Conservation (phyloP, 2,888 invertebrate species). For the Eristalinus aeneus region DNA sequence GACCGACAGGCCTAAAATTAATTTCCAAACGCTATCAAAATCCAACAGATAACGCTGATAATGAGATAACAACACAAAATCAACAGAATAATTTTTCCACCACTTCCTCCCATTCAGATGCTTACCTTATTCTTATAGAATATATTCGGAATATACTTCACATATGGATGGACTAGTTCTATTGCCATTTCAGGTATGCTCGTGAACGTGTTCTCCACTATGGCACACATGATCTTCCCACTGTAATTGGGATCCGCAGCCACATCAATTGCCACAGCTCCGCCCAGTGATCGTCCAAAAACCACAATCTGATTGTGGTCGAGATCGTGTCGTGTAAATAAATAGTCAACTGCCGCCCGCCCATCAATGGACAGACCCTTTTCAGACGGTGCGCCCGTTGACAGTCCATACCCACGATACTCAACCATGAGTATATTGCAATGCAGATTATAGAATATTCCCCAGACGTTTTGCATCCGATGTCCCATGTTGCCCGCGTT, state of each 20-base stretch:
- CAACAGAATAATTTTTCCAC: too few species aligned
- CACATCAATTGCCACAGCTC: slow-evolving; percentile 94
- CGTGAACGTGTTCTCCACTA: slow-evolving; percentile 97
- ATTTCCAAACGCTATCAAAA: background rate
- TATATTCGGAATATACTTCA: slow-evolving; percentile 90
- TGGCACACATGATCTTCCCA: slow-evolving; percentile 90
- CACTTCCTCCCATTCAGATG: background rate
- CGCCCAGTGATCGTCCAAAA: slow-evolving; percentile 93
- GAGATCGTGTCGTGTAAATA: slow-evolving; percentile 90
- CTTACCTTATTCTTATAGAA: slow-evolving; percentile 95
- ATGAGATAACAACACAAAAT: background rate
- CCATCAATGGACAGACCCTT: slow-evolving; percentile 93
- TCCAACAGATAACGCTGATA: background rate
- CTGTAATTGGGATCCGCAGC: slow-evolving; percentile 89
- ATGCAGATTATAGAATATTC: slow-evolving; percentile 89
- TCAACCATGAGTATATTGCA: slow-evolving; percentile 96
- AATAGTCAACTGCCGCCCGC: slow-evolving; percentile 91
- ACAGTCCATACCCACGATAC: slow-evolving; percentile 96
- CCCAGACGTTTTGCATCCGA: slow-evolving; percentile 92
- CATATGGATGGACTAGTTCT: slow-evolving; percentile 83
- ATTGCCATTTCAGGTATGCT: slow-evolving; percentile 96
- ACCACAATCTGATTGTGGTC: slow-evolving; percentile 92
- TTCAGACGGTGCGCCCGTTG: slow-evolving; percentile 93
- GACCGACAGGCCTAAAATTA: too few species aligned
- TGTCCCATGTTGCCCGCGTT: slow-evolving; percentile 99